A percentile compares a stretch with the other conserved stretches of the same genome.
These are phyloP conservation scores for Hipparchia sbordonii DNA, from an alignment of 2,888 invertebrate species.

Conservation along the genomic window DNA sequence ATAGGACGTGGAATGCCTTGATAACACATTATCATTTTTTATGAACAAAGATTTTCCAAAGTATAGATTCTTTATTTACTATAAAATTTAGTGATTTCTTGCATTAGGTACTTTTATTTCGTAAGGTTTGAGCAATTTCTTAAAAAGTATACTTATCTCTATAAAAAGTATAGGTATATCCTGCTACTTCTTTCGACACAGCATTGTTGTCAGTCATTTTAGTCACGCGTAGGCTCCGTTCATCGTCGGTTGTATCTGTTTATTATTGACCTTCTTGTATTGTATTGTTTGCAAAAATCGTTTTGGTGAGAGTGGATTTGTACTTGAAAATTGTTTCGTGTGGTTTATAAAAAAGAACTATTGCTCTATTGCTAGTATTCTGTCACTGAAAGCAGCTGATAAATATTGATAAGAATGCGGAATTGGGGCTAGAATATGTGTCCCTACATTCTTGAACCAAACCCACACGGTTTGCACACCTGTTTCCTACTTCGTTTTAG, in stretches of 20 bases:
- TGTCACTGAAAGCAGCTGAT: background rate
- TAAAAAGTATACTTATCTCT: constrained; percentile 25
- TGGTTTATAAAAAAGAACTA: background rate
- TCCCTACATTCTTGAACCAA: constrained; percentile 24
- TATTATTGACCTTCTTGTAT: constrained; percentile 46
- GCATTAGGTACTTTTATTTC: background rate
- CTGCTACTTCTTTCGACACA: constrained; percentile 17
- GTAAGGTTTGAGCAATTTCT: background rate
- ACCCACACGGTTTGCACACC: constrained; percentile 51
- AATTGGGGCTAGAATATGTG: constrained; percentile 34
- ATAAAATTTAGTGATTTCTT: background rate
- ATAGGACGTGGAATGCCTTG: constrained; percentile 27
- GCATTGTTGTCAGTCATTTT: constrained; percentile 54
- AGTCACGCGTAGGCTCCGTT: constrained; percentile 71
- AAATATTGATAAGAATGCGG: constrained; percentile 36
- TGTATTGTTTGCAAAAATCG: constrained; percentile 24
- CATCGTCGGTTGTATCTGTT: constrained; percentile 63
- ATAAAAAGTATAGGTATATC: constrained; percentile 42
- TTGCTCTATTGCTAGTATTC: background rate
- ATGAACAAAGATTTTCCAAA: constrained; percentile 12
- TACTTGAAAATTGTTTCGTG: background rate
- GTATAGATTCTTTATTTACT: constrained; percentile 2
- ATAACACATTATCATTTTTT: constrained; percentile 16
- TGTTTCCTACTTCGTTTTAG: constrained; percentile 45
- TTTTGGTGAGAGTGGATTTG: constrained; percentile 22